A percentile compares a stretch with the other conserved stretches of the same genome.
Conservation (phyloP, 2,797 vertebrate genomes). For the Ptychadena robeensis region DNA sequence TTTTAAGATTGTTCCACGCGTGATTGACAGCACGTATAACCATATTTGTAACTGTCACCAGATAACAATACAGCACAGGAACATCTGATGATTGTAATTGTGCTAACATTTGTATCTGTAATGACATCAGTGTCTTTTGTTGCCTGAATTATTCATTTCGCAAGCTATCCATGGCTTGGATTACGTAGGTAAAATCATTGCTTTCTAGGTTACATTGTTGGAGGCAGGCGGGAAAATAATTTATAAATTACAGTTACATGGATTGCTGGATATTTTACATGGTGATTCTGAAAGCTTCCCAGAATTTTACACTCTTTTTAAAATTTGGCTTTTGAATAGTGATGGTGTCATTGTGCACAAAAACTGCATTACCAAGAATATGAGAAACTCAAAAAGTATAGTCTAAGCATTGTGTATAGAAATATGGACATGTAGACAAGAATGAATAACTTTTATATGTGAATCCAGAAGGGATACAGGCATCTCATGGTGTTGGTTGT, state of each 20-base stretch:
- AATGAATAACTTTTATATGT: no score
- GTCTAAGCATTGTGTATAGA: no score
- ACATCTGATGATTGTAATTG: slow-evolving; percentile 49
- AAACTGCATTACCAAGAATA: no score
- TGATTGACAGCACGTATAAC: slow-evolving; percentile 43
- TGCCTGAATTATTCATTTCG: neutral
- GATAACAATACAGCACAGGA: slow-evolving; percentile 47
- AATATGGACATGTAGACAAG: no score
- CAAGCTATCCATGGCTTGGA: slow-evolving; percentile 35
- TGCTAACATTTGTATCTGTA: slow-evolving; percentile 52
- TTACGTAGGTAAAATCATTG: neutral
- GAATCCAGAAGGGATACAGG: no score
- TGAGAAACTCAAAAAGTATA: no score
- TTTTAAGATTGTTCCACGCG: slow-evolving; percentile 19
- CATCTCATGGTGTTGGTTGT: no score
- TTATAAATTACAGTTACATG: neutral
- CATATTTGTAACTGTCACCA: slow-evolving; percentile 34
- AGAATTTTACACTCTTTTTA: neutral
- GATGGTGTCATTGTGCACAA: no score
- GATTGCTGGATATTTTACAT: neutral
- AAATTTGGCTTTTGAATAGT: neutral
- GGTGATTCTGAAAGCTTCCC: neutral
- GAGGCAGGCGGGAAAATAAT: neutral
- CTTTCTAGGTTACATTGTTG: neutral
- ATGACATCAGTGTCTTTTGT: slow-evolving; percentile 55